Conservation (phyloP, 2,888 invertebrate genomes). For the Colletes collaris region DNA sequence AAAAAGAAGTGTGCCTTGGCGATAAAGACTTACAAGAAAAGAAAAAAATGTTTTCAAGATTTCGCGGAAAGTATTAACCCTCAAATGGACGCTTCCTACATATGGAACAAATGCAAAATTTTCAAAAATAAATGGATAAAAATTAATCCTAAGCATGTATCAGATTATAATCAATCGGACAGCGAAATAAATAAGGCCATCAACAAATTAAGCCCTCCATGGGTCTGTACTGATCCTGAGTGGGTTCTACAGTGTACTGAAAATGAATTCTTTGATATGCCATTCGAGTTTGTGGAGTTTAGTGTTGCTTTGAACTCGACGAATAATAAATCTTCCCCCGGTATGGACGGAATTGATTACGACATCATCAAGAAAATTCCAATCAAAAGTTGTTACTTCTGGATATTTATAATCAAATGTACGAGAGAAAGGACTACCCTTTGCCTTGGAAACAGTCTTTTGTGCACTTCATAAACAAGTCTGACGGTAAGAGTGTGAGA, state of each 20-base stretch:
- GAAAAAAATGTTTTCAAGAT: no score
- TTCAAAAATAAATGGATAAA: no score
- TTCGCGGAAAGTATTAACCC: no score
- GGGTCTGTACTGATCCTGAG: no score
- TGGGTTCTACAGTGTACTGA: no score
- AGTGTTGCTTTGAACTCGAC: neutral
- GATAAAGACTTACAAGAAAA: no score
- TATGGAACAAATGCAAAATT: no score
- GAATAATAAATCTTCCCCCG: neutral
- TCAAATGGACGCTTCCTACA: no score
- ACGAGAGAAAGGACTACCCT: neutral
- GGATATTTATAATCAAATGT: conserved; percentile 2
- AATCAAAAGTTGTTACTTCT: neutral
- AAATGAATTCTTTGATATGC: neutral
- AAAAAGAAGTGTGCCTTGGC: neutral
- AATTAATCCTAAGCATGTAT: no score
- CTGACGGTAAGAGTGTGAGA: conserved; percentile 23
- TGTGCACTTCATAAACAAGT: conserved; percentile 48
- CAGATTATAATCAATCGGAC: no score
- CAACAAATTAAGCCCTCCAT: no score
- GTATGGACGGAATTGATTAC: neutral
- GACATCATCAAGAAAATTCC: conserved; percentile 1
- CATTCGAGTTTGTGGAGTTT: neutral
- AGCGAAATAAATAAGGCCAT: no score
- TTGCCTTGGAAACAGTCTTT: neutral